A percentile compares a stretch with the other conserved stretches of the same genome.
Conservation (phyloP, 2,113 vertebrate genomes). For the Uropsilus gracilis region DNA sequence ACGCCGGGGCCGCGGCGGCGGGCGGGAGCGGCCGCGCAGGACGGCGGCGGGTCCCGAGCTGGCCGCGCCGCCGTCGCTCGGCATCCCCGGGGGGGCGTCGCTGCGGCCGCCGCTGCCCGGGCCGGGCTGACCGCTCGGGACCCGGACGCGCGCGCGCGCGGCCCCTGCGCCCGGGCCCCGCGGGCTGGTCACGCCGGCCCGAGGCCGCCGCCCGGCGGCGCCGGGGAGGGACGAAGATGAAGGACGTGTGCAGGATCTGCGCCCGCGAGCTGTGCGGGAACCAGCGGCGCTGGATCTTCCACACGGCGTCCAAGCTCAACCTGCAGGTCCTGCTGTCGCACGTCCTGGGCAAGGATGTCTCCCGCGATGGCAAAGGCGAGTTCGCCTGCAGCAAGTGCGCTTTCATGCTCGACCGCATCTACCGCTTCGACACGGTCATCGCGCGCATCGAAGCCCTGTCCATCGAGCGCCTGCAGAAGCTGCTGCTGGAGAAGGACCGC, state of each 20-base stretch:
- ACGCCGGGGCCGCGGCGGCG: constrained; percentile 25
- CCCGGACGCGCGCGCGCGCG: neutral
- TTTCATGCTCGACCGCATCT: constrained; percentile 98
- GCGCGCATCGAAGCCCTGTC: constrained; percentile 97
- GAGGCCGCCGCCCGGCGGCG: neutral
- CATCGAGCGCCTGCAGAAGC: constrained; percentile 93
- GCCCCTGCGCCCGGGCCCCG: neutral
- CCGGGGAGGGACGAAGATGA: constrained; percentile 85
- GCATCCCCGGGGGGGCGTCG: constrained; percentile 38
- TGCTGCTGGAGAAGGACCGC: constrained; percentile 94
- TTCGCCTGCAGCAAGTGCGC: constrained; percentile 97
- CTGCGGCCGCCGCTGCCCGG: constrained; percentile 32
- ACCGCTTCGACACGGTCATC: constrained; percentile 96
- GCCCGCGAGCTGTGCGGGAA: constrained; percentile 95
- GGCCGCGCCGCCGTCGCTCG: constrained; percentile 42
- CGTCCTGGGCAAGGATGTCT: constrained; percentile 91
- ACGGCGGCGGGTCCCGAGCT: neutral
- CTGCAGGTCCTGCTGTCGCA: constrained; percentile 96
- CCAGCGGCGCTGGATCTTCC: constrained; percentile 99
- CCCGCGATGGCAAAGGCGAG: constrained; percentile 94
- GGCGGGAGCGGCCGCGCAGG: neutral
- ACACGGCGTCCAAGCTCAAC: constrained; percentile 93
- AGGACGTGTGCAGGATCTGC: constrained; percentile 95
- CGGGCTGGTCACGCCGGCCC: neutral
- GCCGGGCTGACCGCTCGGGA: constrained; percentile 58